Conservation (phyloP, 2,113 vertebrate species). For the Vulpes lagopus region DNA sequence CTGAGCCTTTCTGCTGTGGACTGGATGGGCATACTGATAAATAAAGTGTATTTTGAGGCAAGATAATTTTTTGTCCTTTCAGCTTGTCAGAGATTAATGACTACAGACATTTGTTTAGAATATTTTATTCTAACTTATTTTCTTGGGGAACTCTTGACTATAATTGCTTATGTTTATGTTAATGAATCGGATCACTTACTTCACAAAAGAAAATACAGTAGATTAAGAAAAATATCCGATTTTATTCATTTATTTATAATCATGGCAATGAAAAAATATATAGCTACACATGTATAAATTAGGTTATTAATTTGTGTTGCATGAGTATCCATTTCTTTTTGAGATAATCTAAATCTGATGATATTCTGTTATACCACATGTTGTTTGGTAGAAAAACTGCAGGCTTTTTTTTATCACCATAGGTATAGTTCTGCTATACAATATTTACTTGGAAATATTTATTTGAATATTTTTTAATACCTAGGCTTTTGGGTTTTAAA, state of each 20-base stretch:
- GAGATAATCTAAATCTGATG: neutral
- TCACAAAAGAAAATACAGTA: neutral
- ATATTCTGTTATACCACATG: neutral
- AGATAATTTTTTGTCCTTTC: slow-evolving; percentile 54
- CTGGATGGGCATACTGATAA: slow-evolving; percentile 57
- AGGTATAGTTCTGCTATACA: neutral
- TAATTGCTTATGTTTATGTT: slow-evolving; percentile 60
- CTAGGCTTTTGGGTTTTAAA: neutral
- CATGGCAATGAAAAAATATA: neutral
- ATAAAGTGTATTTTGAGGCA: slow-evolving; percentile 65
- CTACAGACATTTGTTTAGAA: neutral
- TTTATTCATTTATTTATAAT: neutral
- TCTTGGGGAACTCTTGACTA: slow-evolving; percentile 5
- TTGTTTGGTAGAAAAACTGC: neutral
- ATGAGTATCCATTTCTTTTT: neutral
- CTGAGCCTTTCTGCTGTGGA: neutral
- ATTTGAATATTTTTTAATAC: neutral
- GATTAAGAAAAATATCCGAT: neutral
- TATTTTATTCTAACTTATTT: slow-evolving; percentile 60
- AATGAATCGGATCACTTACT: neutral
- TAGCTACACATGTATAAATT: neutral
- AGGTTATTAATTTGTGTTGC: neutral
- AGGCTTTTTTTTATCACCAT: neutral
- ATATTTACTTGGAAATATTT: neutral
- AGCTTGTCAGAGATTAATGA: slow-evolving; percentile 68